A percentile compares a stretch with the other conserved stretches of the same genome.
These are phyloP conservation scores for Tarsius wallacei DNA, from an alignment of 2,797 vertebrate species.

Conservation along the genomic window DNA sequence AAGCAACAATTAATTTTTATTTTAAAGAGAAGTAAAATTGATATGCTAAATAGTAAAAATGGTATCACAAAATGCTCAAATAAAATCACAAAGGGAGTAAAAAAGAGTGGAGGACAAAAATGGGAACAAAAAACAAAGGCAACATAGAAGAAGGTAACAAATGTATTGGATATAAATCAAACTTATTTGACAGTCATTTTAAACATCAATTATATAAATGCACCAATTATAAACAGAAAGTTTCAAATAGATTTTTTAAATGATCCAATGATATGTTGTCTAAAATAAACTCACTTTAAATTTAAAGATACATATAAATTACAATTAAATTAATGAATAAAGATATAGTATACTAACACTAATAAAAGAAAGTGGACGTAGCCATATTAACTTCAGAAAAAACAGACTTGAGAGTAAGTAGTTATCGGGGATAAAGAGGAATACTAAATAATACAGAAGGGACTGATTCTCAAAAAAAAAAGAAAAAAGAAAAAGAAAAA, in stretches of 20 bases:
- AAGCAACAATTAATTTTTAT: not conserved
- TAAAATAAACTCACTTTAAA: not conserved
- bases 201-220: not conserved
- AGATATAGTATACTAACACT: not conserved
- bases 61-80: not conserved
- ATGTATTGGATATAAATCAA: not conserved
- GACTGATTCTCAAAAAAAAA: not conserved
- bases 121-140: not conserved
- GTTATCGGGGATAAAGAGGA: not conserved
- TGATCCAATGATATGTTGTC: not conserved
- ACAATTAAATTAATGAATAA: not conserved
- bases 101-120: not conserved
- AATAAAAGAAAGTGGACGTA: not conserved
- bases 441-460: not conserved
- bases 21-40: not conserved
- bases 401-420: not conserved
- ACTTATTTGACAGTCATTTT: not conserved
- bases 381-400: not conserved
- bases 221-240: not conserved
- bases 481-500: no score
- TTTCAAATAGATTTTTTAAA: not conserved
- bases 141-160: not conserved
- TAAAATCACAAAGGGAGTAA: not conserved
- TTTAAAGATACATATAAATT: not conserved
- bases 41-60: not conserved